Conservation (phyloP, 2,888 invertebrate species). For the Pteria penguin region DNA sequence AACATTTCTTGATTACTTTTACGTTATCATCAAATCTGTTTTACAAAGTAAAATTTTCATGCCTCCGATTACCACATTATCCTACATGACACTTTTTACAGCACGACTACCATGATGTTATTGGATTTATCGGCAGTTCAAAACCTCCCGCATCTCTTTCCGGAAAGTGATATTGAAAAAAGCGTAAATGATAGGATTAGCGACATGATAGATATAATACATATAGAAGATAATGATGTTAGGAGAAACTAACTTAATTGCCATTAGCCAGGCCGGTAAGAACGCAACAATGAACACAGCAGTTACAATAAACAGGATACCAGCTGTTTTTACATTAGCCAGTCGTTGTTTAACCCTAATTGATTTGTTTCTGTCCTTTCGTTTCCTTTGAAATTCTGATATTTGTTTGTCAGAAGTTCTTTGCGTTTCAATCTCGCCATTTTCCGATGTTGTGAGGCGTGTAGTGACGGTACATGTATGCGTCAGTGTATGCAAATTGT, state of each 20-base stretch:
- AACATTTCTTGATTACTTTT: no score
- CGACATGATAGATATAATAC: slow-evolving; percentile 78
- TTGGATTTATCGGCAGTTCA: slow-evolving; percentile 48
- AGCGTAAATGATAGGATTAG: slow-evolving; percentile 79
- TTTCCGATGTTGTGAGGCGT: slow-evolving; percentile 26
- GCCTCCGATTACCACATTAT: no score
- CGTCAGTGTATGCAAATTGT: slow-evolving; percentile 1
- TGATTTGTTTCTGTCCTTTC: slow-evolving; percentile 21
- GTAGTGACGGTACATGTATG: slow-evolving; percentile 27
- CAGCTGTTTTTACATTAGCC: slow-evolving; percentile 78
- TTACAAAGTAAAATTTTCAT: no score
- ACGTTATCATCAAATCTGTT: no score
- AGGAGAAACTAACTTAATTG: slow-evolving; percentile 63
- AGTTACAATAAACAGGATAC: slow-evolving; percentile 78
- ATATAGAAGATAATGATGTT: slow-evolving; percentile 76
- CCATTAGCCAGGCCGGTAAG: slow-evolving; percentile 77
- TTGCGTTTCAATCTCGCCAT: slow-evolving; percentile 11
- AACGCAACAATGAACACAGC: slow-evolving; percentile 77
- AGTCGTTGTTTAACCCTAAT: slow-evolving; percentile 54
- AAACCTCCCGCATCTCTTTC: slow-evolving; percentile 71
- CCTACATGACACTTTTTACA: no score
- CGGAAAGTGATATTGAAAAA: slow-evolving; percentile 79
- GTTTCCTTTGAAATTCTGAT: background rate
- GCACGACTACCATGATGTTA: no score
- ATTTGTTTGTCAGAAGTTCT: background rate